Evolutionary conservation across 2,888 invertebrate genomes (phyloP).

Genomic region (Drosophila percnosoma): DNA sequence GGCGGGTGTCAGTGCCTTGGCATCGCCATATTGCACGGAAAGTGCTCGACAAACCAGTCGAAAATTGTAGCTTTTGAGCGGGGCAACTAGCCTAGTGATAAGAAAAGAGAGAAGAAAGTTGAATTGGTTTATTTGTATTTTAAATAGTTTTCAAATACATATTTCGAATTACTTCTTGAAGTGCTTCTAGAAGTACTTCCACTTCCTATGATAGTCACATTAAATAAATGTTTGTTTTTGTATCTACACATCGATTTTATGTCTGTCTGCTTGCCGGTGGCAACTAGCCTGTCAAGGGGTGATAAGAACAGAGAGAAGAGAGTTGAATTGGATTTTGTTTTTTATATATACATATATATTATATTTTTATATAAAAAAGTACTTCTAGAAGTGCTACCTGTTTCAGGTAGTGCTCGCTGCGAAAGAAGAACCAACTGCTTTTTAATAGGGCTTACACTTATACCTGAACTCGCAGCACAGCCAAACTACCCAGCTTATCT

Average conservation of each 20-base stretch:
- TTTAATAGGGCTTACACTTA: neutral
- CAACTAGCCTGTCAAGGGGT: neutral
- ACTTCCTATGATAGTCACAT: neutral
- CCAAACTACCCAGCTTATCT: neutral
- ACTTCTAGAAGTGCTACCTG: conserved; percentile 8
- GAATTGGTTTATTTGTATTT: neutral
- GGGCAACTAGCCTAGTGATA: conserved; percentile 29
- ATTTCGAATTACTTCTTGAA: too few relatives aligned
- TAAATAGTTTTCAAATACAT: neutral
- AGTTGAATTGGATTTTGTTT: neutral
- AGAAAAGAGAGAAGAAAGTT: neutral
- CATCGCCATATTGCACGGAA: conserved; percentile 84
- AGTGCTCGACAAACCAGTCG: conserved; percentile 67
- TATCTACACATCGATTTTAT: neutral
- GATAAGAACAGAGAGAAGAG: neutral
- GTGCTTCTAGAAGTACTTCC: neutral
- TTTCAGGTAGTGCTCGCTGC: neutral
- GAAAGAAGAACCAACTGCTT: neutral
- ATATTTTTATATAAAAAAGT: neutral
- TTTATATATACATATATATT: neutral
- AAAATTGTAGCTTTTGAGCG: conserved; percentile 56
- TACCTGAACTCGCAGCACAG: conserved; percentile 2
- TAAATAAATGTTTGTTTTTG: neutral
- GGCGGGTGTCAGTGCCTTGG: conserved; percentile 85
- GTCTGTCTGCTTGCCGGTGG: neutral